phyloP scores from a whole-genome alignment of 2,797 vertebrate genomes.

The Thripadectes ignobilis region DNA sequence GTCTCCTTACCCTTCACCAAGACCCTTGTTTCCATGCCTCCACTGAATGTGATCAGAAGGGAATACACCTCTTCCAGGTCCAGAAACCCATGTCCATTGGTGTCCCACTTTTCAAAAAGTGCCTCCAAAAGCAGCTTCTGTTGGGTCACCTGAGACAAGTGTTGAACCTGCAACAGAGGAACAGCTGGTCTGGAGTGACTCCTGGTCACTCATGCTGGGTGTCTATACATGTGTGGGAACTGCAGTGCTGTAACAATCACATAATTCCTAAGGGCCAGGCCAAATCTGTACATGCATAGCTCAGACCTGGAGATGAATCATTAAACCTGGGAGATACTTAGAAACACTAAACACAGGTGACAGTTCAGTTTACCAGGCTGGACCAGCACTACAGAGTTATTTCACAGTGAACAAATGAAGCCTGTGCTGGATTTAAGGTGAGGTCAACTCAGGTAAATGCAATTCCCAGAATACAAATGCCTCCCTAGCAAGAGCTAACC shows the following conservation, averaged over 20 bases:
- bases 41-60: conserved; percentile 71
- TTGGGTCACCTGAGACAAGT: not conserved
- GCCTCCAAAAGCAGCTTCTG: conserved; percentile 67
- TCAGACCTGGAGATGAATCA: not conserved
- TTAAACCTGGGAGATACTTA: not conserved
- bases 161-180: conserved; percentile 56
- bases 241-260: not conserved
- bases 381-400: not conserved
- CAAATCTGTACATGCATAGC: not conserved
- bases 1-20: conserved; percentile 72
- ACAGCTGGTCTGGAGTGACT: not conserved
- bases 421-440: not conserved
- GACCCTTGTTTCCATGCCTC: conserved; percentile 71
- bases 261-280: not conserved
- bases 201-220: not conserved
- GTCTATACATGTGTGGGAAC: not conserved
- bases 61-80: conserved; percentile 71
- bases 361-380: not conserved
- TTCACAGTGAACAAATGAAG: not conserved
- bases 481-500: not conserved
- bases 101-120: conserved; percentile 81
- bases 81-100: conserved; percentile 70
- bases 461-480: not conserved
- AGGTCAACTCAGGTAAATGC: not conserved
- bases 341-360: not conserved